phyloP scores from a whole-genome alignment of 2,113 vertebrate species.

The Muscicapa adusta region DNA sequence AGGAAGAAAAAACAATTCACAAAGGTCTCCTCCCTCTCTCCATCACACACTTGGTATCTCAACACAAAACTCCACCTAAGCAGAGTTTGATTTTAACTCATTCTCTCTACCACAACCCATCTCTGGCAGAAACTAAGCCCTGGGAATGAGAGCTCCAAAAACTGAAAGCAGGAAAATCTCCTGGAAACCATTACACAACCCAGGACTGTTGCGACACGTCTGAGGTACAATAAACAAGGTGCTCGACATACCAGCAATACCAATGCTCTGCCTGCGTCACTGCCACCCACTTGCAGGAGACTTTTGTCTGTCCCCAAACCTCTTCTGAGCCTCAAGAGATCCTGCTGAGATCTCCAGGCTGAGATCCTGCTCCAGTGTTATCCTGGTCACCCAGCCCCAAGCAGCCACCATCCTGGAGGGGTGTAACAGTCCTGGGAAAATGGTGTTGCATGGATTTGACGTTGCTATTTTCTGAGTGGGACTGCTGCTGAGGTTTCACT shows the following conservation, averaged over 20 bases:
- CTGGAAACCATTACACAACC: slow-evolving; percentile 43
- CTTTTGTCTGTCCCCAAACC: not conserved
- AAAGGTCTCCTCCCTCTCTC: not conserved
- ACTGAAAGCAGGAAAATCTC: slow-evolving; percentile 4
- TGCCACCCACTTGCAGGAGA: slow-evolving; percentile 28
- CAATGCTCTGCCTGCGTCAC: not conserved
- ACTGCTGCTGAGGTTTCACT: not conserved
- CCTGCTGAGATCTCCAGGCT: not conserved
- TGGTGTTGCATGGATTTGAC: not conserved
- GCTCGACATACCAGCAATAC: slow-evolving; percentile 45
- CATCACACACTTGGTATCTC: not conserved
- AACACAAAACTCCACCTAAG: not conserved
- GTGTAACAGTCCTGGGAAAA: not conserved
- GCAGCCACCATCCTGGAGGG: not conserved
- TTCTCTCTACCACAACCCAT: not conserved
- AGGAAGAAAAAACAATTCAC: not conserved
- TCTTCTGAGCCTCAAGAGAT: not conserved
- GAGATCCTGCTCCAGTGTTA: not conserved
- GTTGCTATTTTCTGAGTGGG: not conserved
- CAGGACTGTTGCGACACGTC: slow-evolving; percentile 3
- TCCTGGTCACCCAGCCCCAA: not conserved
- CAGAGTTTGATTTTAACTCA: not conserved
- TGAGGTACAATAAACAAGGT: slow-evolving; percentile 27
- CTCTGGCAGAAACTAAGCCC: not conserved
- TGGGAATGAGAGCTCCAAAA: slow-evolving; percentile 1